Evolutionary conservation across 2,888 invertebrate genomes (phyloP).

Genomic region (Hyles lineata): DNA sequence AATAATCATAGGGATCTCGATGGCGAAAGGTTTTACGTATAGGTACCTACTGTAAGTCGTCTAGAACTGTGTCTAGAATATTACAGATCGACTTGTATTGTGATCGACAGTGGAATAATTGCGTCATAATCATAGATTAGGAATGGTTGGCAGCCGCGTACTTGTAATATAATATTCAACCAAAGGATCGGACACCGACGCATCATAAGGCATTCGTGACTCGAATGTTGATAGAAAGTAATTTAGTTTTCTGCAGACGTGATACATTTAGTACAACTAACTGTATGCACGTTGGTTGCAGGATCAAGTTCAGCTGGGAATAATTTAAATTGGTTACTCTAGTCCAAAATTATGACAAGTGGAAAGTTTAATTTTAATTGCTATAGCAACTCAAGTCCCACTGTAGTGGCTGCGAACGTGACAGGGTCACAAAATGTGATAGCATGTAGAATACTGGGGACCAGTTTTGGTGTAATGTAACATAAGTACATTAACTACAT

Average conservation of each 20-base stretch:
- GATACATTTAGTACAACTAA: slow-evolving; percentile 10
- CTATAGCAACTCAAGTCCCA: background rate
- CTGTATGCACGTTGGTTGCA: background rate
- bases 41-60: background rate
- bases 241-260: background rate
- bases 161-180: background rate
- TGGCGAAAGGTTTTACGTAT: background rate
- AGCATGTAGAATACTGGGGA: slow-evolving; percentile 5
- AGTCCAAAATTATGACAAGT: slow-evolving; percentile 9
- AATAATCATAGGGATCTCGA: background rate
- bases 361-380: background rate
- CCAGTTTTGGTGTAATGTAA: background rate
- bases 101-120: background rate
- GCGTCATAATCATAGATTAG: background rate
- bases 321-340: slow-evolving; percentile 11
- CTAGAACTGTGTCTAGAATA: no score
- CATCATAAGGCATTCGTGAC: background rate
- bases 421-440: slow-evolving; percentile 8
- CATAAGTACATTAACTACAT: background rate
- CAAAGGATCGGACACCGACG: background rate
- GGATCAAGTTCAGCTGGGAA: background rate
- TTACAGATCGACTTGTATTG: no score
- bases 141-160: background rate
- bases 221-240: background rate
- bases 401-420: background rate